phyloP scores from a whole-genome alignment of 1,140 invertebrate species.

The Drosophila ananassae region DNA sequence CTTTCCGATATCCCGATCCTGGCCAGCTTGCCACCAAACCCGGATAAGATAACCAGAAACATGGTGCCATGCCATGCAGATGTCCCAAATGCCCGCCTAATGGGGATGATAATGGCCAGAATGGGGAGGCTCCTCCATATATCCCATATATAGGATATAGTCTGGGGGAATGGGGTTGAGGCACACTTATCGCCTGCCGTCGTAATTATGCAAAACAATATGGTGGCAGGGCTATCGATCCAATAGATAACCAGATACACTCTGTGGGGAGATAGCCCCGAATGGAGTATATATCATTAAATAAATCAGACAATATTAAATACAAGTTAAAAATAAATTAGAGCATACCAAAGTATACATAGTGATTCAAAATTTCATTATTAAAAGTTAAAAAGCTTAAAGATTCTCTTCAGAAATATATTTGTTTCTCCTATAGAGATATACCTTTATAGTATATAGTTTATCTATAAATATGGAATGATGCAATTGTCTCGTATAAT shows the following conservation, averaged over 20 bases:
- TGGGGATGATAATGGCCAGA: constrained; percentile 54
- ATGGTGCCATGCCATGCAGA: constrained; percentile 43
- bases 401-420: not conserved
- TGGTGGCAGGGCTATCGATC: constrained; percentile 72
- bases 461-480: constrained; percentile 23
- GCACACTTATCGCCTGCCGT: constrained; percentile 46
- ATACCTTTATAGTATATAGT: not conserved
- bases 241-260: constrained; percentile 41
- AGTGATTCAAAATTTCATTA: not conserved
- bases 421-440: not conserved
- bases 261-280: constrained; percentile 10
- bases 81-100: constrained; percentile 58
- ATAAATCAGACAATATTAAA: constrained; percentile 2
- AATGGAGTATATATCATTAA: constrained; percentile 1
- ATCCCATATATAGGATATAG: not conserved
- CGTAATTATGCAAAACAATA: constrained; percentile 77
- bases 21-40: constrained; percentile 40
- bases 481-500: constrained; percentile 19
- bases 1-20: constrained; percentile 45
- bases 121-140: constrained; percentile 8
- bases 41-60: constrained; percentile 68
- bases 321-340: constrained; percentile 4
- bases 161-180: constrained; percentile 11
- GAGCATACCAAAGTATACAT: not conserved
- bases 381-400: not conserved